Evolutionary conservation across 2,113 vertebrate species (phyloP), one percentile per base, ranked within the genome.

Genomic region (Varanus komodoensis): DNA sequence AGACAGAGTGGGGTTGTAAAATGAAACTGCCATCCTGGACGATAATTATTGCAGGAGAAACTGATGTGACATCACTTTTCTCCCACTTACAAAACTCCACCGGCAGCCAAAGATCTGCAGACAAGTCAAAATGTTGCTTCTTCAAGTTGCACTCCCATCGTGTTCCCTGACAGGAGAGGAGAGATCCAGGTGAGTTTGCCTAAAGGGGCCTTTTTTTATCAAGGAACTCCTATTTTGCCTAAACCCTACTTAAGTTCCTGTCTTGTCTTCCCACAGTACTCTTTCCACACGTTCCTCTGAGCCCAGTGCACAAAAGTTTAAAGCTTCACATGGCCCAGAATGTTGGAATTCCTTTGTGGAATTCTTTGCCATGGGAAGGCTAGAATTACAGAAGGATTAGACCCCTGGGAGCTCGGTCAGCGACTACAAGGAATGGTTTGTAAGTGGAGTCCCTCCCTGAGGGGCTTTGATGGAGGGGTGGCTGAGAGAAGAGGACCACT

Each of bases 11-110:
- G 64, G 85, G 74, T 89, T 91, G 32, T 50, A 92, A 95, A 94
- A 91, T 61, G 7, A 89, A 93, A 95, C 92, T 90, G 91, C 64
- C 86, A 82, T 68, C 74, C 67, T 92, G 88, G 69, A 90, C 86
- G 94, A 91, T 88, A 89, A 2, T 73, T 89, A 89, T 94, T 90
- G 84, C 92, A 86, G 75, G 87, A 78, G 27, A 92, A 94, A 94
- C 77, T 93, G 90, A 90, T 79, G 77, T 75, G 86, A 77, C 82
- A 74, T 92, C 88, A 77, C 81, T 95, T 94, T 94, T 92, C 73
- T 74, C 21, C 93, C 89, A 89, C 74, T 92, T 82, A 0, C 93
- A 92, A 95, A 95, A 89, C 91, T 93, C 91, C 79, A 92, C 52
- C 50, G 85, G 90, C 81, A 89, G 91, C 80, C 84, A 48, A 71